Evolutionary conservation across 2,888 invertebrate genomes (phyloP).

Genomic region (Rotaria sp.): DNA sequence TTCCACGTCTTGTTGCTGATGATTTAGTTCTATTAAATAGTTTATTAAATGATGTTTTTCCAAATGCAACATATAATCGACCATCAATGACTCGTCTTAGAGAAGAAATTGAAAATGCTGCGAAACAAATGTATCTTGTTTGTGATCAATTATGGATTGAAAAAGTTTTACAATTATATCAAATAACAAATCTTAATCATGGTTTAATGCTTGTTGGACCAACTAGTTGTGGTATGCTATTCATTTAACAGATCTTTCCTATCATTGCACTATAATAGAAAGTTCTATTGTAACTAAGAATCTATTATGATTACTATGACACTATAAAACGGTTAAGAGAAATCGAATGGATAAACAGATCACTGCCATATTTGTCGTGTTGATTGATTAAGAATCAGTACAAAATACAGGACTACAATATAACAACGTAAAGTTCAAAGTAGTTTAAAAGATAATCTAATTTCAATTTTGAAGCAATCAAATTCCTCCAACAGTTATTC

Average conservation of each 20-base stretch:
- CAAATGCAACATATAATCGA: slow-evolving; percentile 86
- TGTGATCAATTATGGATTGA: slow-evolving; percentile 83
- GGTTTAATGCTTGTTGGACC: slow-evolving; percentile 99
- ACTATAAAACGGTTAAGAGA: no score
- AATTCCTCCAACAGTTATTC: no score
- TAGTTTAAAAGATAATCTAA: no score
- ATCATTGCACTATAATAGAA: no score
- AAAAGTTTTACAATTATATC: slow-evolving; percentile 93
- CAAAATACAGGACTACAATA: no score
- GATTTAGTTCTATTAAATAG: slow-evolving; percentile 95
- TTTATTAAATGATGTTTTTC: slow-evolving; percentile 95
- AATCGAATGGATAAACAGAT: no score
- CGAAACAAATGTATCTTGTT: slow-evolving; percentile 83
- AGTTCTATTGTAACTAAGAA: not conserved
- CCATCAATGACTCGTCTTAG: slow-evolving; percentile 85
- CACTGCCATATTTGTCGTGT: no score
- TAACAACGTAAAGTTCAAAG: no score
- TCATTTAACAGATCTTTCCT: no score
- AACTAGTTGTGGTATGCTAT: slow-evolving; percentile 72
- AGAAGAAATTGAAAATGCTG: slow-evolving; percentile 86
- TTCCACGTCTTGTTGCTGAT: slow-evolving; percentile 95
- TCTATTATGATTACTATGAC: no score
- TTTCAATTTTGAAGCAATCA: no score
- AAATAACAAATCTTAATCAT: slow-evolving; percentile 95
- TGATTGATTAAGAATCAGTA: no score